Base-by-base conservation (phyloP, 2,797 vertebrate species). In the Hephaestus fuliginosus region DNA sequence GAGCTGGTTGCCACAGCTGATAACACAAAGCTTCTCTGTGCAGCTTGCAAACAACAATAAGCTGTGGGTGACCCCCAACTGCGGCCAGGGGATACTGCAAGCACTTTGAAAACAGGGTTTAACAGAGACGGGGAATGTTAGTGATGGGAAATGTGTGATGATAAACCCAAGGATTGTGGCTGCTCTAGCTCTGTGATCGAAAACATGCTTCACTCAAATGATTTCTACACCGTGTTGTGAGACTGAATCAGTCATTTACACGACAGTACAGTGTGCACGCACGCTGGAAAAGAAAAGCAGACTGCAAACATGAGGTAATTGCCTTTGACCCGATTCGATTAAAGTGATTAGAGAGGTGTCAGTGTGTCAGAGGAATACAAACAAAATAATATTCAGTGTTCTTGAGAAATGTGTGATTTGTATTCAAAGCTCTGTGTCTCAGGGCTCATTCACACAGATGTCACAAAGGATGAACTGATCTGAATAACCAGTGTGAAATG, bases 381-480 rank as follows among this genome's bases (percentile, higher is more conserved):
- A 78, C 49, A 53, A 33, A 76, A 72, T 28, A 28, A 62, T 56
- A 30, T 22, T n/a, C 10, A 44, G 4, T 0, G 2, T 57, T 60
- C 62, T 18, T 44, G 5, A 33, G 65, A 61, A 78, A 80, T 60
- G 65, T 61, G 18, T 36, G 2, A 79, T 86, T 67, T 43, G 30
- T 67, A 82, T 88, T 83, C 58, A 33, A 1, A 64, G 63, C 48
- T 71, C 18, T 53, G 33, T 49, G 63, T 70, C 51, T 58, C 66
- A 14, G 0, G 18, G 55, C 52, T 78, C 75, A 70, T 52, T 77
- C 76, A 67, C 62, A 70, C 62, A 76, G 63, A 82, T 44, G 80
- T 80, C 83, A 80, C 76, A 60, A 46, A 83, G 70, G 80, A 85
- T 39, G 60, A 72, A 71, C 39, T 12, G 70, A 86, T 74, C 70